phyloP scores from a whole-genome alignment of 2,113 vertebrate genomes.

The Andinoacara biseriatus region DNA sequence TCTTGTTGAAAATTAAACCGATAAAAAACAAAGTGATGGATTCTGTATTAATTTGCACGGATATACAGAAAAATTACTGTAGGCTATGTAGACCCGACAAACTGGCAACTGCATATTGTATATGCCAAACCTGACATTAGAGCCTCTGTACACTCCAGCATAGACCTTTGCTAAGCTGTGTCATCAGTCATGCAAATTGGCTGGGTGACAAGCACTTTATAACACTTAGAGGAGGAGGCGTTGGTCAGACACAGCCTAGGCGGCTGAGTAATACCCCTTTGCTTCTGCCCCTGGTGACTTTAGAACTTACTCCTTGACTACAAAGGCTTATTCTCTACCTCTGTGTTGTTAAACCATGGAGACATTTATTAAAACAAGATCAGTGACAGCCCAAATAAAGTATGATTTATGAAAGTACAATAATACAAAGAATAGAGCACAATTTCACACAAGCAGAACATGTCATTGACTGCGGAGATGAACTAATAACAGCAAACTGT shows the following conservation, averaged over 20 bases:
- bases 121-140: background rate
- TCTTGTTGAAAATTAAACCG: background rate
- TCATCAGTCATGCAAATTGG: slow-evolving; percentile 80
- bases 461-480: background rate
- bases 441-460: slow-evolving; percentile 18
- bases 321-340: slow-evolving; percentile 27
- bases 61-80: background rate
- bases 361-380: slow-evolving; percentile 17
- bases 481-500: background rate
- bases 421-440: background rate
- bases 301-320: slow-evolving; percentile 16
- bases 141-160: slow-evolving; percentile 34
- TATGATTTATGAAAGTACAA: slow-evolving; percentile 26
- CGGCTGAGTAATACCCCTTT: slow-evolving; percentile 45
- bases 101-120: background rate
- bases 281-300: slow-evolving; percentile 20
- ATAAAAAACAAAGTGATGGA: background rate
- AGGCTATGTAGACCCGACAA: background rate
- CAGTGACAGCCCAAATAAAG: slow-evolving; percentile 19
- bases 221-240: slow-evolving; percentile 62
- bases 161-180: slow-evolving; percentile 45
- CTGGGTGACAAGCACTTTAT: slow-evolving; percentile 72
- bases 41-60: background rate
- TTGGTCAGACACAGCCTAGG: slow-evolving; percentile 22
- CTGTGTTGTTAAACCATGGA: slow-evolving; percentile 8